Conservation (phyloP, 2,113 vertebrate species). For the Megalops atlanticus region DNA sequence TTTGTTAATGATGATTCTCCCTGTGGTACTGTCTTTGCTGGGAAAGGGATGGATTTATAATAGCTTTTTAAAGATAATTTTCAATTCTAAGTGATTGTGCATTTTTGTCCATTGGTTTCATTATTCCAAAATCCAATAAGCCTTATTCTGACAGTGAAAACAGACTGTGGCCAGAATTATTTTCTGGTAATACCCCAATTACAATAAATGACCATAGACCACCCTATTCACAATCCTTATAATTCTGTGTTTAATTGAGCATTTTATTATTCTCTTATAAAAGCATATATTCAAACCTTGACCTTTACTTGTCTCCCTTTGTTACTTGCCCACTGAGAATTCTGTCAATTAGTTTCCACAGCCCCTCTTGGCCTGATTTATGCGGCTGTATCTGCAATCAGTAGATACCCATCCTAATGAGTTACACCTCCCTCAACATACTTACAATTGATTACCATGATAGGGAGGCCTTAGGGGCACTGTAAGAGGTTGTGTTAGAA, state of each 20-base stretch:
- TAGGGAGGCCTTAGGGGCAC: too few species aligned
- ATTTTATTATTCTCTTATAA: not conserved
- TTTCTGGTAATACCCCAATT: not conserved
- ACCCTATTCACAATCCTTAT: not conserved
- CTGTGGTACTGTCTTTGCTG: not conserved
- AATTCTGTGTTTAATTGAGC: not conserved
- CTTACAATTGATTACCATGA: too few species aligned
- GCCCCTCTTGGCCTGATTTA: not conserved
- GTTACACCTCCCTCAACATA: not conserved
- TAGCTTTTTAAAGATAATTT: not conserved
- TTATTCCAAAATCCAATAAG: not conserved
- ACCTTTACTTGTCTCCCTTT: conserved; percentile 1
- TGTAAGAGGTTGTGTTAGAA: too few species aligned
- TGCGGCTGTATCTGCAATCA: not conserved
- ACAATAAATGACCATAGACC: not conserved
- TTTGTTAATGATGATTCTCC: not conserved
- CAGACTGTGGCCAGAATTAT: not conserved
- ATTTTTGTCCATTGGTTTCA: not conserved
- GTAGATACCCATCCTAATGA: not conserved
- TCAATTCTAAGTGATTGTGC: not conserved
- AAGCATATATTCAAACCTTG: not conserved
- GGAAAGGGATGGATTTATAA: not conserved
- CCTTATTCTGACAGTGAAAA: not conserved
- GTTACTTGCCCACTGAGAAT: not conserved
- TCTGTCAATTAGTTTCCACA: not conserved